phyloP scores from a whole-genome alignment of 2,888 invertebrate species.

The Ditula angustiorana region DNA sequence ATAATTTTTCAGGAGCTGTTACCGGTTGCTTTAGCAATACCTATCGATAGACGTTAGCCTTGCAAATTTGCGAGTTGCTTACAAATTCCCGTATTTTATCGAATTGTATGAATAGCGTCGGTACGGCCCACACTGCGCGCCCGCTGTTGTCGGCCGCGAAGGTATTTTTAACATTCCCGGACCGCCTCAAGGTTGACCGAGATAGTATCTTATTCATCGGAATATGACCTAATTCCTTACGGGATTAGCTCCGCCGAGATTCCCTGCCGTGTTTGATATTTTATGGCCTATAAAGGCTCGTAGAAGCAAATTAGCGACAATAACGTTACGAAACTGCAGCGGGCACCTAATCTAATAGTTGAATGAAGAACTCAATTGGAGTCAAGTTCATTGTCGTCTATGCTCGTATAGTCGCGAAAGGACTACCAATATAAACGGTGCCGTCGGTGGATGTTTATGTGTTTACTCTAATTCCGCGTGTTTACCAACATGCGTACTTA shows the following conservation, averaged over 20 bases:
- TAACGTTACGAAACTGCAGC: constrained; percentile 10
- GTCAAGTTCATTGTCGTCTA: constrained; percentile 48
- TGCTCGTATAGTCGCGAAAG: constrained; percentile 23
- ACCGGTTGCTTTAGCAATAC: not conserved
- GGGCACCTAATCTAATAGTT: constrained; percentile 23
- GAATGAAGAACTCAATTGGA: constrained; percentile 33
- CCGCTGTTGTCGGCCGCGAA: constrained; percentile 59
- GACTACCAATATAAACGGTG: constrained; percentile 8
- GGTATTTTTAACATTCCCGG: constrained; percentile 86
- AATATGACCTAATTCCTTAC: constrained; percentile 82
- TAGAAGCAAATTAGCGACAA: constrained; percentile 13
- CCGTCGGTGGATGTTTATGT: constrained; percentile 36
- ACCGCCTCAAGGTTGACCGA: constrained; percentile 83
- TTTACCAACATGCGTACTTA: constrained; percentile 41
- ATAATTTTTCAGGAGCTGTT: not conserved
- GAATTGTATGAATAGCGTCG: constrained; percentile 61
- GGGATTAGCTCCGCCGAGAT: constrained; percentile 46
- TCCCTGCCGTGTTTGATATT: constrained; percentile 33
- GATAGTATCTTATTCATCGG: constrained; percentile 81
- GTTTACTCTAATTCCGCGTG: constrained; percentile 44
- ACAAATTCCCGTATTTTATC: constrained; percentile 50
- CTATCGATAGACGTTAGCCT: not conserved
- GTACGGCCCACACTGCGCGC: constrained; percentile 61
- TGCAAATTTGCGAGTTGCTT: not conserved
- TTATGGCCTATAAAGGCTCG: constrained; percentile 23